phyloP scores from a whole-genome alignment of 2,888 invertebrate species.

The Drosophila lacicola region DNA sequence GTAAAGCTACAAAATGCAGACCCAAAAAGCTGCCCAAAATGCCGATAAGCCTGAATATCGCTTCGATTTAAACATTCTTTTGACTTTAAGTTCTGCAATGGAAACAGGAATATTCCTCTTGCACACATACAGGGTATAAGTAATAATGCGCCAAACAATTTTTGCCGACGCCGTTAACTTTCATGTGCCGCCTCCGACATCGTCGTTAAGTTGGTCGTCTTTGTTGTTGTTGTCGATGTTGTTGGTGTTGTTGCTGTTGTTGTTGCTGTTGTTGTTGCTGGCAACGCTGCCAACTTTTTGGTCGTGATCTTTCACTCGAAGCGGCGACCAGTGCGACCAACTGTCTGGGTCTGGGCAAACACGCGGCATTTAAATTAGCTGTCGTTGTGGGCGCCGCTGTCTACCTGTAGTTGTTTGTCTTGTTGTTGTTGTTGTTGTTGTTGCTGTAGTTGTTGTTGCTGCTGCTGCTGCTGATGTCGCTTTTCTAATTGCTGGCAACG shows the following conservation, averaged over 20 bases:
- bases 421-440: slow-evolving; percentile 5
- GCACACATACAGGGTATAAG: slow-evolving; percentile 33
- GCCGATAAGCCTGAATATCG: too few relatives aligned
- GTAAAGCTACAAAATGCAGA: too few relatives aligned
- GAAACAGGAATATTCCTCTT: too few relatives aligned
- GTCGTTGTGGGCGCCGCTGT: slow-evolving; percentile 65
- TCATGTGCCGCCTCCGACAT: slow-evolving; percentile 75
- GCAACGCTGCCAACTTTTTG: slow-evolving; percentile 71
- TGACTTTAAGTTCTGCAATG: too few relatives aligned
- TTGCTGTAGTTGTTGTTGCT: slow-evolving; percentile 7
- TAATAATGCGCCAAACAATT: slow-evolving; percentile 67
- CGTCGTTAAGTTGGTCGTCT: slow-evolving; percentile 44
- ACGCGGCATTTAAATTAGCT: slow-evolving; percentile 77
- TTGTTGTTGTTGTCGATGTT: slow-evolving; percentile 30
- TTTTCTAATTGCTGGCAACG: slow-evolving; percentile 73
- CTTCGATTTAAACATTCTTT: too few relatives aligned
- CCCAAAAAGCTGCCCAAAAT: too few relatives aligned
- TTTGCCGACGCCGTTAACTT: slow-evolving; percentile 71
- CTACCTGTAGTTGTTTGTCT: slow-evolving; percentile 32
- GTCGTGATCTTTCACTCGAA: slow-evolving; percentile 79
- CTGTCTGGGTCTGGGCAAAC: slow-evolving; percentile 52
- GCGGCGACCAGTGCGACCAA: slow-evolving; percentile 44
- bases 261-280: slow-evolving; percentile 25
- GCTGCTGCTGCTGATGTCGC: slow-evolving; percentile 25
- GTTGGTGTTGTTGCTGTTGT: slow-evolving; percentile 16